phyloP scores from a whole-genome alignment of 2,113 vertebrate genomes.

The Arvicanthis niloticus region DNA sequence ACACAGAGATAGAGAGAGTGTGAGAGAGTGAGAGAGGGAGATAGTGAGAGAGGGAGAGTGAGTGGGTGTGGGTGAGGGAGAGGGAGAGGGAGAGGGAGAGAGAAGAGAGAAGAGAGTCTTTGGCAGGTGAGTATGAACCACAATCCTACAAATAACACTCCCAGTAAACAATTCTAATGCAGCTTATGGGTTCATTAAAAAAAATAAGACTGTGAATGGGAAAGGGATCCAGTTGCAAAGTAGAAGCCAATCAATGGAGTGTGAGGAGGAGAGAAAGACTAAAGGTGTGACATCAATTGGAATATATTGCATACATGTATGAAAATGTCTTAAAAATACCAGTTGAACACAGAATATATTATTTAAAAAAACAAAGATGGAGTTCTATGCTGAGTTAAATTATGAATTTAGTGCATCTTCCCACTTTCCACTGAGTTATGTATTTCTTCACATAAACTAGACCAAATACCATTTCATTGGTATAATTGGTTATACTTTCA shows the following conservation, averaged over 20 bases:
- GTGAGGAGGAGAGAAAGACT: neutral
- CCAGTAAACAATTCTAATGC: neutral
- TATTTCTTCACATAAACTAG: neutral
- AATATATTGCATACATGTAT: neutral
- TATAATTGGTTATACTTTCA: neutral
- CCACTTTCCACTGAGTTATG: neutral
- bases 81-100: neutral
- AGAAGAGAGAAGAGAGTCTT: neutral
- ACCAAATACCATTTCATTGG: slow-evolving; percentile 42
- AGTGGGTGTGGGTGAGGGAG: no score
- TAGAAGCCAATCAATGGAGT: no score
- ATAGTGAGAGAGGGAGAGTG: no score
- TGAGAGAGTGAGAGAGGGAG: neutral
- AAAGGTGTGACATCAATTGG: neutral
- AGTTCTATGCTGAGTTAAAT: no score
- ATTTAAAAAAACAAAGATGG: neutral
- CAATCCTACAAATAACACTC: neutral
- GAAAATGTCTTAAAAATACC: neutral
- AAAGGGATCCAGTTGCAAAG: neutral
- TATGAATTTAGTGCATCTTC: neutral
- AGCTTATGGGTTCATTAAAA: neutral
- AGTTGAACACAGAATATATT: neutral
- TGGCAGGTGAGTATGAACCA: no score
- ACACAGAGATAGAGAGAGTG: neutral
- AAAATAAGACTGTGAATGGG: neutral